Percentiles rank a stretch among this genome's conserved stretches.
Evolutionary conservation across 2,113 vertebrate species (phyloP).

Genomic region (Tupaia chinensis): DNA sequence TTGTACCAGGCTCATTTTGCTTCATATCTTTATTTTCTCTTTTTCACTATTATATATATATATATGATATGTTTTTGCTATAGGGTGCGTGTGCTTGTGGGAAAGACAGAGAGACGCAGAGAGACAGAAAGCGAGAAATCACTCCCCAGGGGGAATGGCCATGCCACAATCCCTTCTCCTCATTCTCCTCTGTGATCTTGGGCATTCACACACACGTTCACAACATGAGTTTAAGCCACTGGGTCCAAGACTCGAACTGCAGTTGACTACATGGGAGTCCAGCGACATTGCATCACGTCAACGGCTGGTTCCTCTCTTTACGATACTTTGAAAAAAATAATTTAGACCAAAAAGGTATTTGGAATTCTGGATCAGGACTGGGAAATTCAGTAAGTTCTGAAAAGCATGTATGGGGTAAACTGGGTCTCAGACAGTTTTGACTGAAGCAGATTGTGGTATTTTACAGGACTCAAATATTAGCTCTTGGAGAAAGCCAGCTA

Average conservation of each 20-base stretch:
- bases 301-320: not conserved
- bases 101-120: too few relatives aligned
- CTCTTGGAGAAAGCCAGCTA: not conserved
- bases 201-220: too few relatives aligned
- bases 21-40: not conserved
- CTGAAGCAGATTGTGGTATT: not conserved
- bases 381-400: not conserved
- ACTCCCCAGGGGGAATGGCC: too few relatives aligned
- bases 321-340: slow-evolving; percentile 25
- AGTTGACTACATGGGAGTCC: too few relatives aligned
- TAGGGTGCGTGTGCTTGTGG: too few relatives aligned
- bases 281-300: too few relatives aligned
- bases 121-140: too few relatives aligned
- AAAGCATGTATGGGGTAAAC: not conserved
- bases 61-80: too few relatives aligned
- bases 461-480: not conserved
- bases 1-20: not conserved
- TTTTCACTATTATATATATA: not conserved
- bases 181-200: too few relatives aligned
- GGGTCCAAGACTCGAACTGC: too few relatives aligned
- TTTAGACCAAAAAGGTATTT: not conserved
- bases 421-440: not conserved
- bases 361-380: not conserved
- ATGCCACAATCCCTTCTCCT: too few relatives aligned
- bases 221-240: too few relatives aligned